Conservation (phyloP, 2,888 invertebrate genomes). For the Leptinotarsa peninsularis region DNA sequence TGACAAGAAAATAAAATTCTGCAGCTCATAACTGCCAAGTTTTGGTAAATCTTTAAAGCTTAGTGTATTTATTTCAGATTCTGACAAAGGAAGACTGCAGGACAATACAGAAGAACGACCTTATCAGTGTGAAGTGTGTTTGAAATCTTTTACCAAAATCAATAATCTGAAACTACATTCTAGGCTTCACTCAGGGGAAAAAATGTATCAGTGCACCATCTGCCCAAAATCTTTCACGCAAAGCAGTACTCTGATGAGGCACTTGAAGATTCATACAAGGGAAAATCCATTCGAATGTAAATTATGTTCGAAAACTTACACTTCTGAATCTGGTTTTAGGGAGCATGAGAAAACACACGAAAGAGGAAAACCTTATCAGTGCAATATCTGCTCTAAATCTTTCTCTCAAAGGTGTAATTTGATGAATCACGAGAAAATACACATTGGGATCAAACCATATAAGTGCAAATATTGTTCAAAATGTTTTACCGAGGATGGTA, state of each 20-base stretch:
- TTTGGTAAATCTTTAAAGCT: too few species aligned
- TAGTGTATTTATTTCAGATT: too few species aligned
- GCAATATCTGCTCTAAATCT: background rate
- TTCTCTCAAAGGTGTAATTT: background rate
- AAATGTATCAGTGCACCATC: constrained; percentile 6
- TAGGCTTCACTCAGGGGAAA: background rate
- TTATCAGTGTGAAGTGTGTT: background rate
- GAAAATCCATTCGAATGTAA: background rate
- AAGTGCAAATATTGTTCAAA: background rate
- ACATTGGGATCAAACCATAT: background rate
- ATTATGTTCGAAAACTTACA: background rate
- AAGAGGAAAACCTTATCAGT: background rate
- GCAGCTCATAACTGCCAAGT: too few species aligned
- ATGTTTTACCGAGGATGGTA: background rate
- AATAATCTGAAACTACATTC: background rate
- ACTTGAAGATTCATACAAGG: background rate
- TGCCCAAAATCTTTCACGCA: constrained; percentile 15
- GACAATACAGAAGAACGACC: background rate
- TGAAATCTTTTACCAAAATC: background rate
- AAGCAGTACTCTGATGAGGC: constrained; percentile 5
- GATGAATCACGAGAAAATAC: background rate
- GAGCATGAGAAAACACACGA: background rate
- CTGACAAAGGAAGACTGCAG: background rate
- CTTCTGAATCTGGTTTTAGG: too few species aligned
- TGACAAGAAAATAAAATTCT: too few species aligned